Base-by-base conservation (phyloP, 2,888 invertebrate genomes). In the Phengaris arion region DNA sequence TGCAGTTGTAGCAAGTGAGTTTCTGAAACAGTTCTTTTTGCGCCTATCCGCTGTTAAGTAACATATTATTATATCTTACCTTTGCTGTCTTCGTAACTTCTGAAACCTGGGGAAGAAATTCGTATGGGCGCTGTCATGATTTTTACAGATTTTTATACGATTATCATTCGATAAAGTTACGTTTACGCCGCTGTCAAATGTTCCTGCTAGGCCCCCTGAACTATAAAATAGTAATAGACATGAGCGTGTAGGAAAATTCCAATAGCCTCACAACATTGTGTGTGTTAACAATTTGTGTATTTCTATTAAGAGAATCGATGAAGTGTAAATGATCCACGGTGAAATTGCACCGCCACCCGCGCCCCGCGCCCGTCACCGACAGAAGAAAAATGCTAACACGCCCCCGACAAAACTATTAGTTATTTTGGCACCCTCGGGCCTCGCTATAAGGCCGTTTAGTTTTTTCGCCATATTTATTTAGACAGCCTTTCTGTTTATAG, bases 371-470 rank as follows among this genome's bases (percentile, higher is more conserved):
- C 93, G 93, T 93, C 93, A 93, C 88, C 87, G 88, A 83, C 93
- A 93, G 93, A 93, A 93, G 93, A 93, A 93, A 93, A 93, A 93
- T 93, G 93, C 93, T 93, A 93, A 93, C 93, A 93, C 93, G 91
- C 92, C 93, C 90, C 90, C 93, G 90, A 92, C 89, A 90, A 92
- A 93, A 93, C 93, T 93, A 93, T 93, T 93, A 93, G 92, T 93
- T 93, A 93, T 92, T 93, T 93, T 91, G 93, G 93, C 93, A 92
- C 93, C 93, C 92, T 90, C 84, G 84, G 91, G 89, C 77, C 77
- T 74, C 75, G 75, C 35, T 35, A 12, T 64, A 64, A 13, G 35
- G 76, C 76, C 75, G 77, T 78, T 79, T 80, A 77, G 77, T 77
- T 80, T 79, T 79, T 76, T 77, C 77, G 55, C 68, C 46, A 57